phyloP scores from a whole-genome alignment of 2,888 invertebrate genomes.

The Tachina lurida region DNA sequence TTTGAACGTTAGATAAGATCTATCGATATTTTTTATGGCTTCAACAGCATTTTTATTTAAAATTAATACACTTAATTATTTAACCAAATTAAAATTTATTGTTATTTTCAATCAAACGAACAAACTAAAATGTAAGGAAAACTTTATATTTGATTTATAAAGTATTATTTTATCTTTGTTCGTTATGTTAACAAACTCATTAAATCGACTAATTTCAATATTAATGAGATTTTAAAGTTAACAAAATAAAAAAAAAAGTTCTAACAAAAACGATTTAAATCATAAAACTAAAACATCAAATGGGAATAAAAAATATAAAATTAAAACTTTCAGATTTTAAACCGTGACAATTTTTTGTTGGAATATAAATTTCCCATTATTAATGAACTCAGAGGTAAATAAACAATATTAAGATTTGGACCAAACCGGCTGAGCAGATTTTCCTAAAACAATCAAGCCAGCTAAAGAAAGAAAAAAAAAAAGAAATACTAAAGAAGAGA shows the following conservation, averaged over 20 bases:
- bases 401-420: no score
- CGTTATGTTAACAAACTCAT: slow-evolving; percentile 42
- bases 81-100: background rate
- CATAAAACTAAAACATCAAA: slow-evolving; percentile 71
- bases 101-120: background rate
- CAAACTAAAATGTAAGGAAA: background rate
- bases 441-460: no score
- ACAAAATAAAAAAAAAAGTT: slow-evolving; percentile 11
- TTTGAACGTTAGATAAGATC: slow-evolving; percentile 2
- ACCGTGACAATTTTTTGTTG: background rate
- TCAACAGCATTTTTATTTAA: background rate
- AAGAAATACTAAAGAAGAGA: no score
- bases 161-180: slow-evolving; percentile 17
- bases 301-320: slow-evolving; percentile 73
- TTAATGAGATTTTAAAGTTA: slow-evolving; percentile 12
- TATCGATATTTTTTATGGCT: background rate
- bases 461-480: no score
- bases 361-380: background rate
- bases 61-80: background rate
- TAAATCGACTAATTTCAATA: slow-evolving; percentile 30
- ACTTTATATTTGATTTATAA: background rate
- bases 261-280: background rate
- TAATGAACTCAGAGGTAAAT: no score
- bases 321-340: slow-evolving; percentile 11
- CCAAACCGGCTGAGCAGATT: no score